Evolutionary conservation across 2,113 vertebrate species (phyloP).

Genomic region (Collichthys lucidus): DNA sequence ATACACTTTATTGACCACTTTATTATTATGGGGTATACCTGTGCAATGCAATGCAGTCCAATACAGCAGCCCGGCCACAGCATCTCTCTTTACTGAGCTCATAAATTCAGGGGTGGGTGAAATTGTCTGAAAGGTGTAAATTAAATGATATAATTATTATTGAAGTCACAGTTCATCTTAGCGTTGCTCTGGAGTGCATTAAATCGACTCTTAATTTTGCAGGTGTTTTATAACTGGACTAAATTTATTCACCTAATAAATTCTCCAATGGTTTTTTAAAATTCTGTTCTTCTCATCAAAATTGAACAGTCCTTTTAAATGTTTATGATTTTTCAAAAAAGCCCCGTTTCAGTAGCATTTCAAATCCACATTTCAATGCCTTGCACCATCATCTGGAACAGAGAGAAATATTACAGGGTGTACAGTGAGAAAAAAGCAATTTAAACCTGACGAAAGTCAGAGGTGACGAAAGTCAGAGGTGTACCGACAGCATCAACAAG

Average conservation of each 20-base stretch:
- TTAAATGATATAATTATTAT: neutral
- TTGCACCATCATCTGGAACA: neutral
- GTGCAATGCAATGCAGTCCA: neutral
- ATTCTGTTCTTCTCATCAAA: neutral
- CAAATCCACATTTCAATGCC: slow-evolving; percentile 6
- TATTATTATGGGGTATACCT: neutral
- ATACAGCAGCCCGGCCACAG: neutral
- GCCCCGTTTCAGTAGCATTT: neutral
- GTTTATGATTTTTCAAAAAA: neutral
- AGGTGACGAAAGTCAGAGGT: neutral
- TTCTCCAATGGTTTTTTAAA: neutral
- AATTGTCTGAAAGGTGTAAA: neutral
- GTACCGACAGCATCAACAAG: neutral
- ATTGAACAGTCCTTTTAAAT: neutral
- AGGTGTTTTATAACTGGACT: neutral
- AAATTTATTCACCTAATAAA: neutral
- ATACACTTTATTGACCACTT: neutral
- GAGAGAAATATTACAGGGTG: neutral
- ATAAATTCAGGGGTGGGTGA: neutral
- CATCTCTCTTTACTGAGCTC: neutral
- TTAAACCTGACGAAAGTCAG: neutral
- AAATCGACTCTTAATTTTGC: neutral
- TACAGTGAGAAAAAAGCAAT: neutral
- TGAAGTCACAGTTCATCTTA: neutral
- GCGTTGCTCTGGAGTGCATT: neutral